Evolutionary conservation across 2,113 vertebrate species (phyloP).

Genomic region (Pituophis catenifer): DNA sequence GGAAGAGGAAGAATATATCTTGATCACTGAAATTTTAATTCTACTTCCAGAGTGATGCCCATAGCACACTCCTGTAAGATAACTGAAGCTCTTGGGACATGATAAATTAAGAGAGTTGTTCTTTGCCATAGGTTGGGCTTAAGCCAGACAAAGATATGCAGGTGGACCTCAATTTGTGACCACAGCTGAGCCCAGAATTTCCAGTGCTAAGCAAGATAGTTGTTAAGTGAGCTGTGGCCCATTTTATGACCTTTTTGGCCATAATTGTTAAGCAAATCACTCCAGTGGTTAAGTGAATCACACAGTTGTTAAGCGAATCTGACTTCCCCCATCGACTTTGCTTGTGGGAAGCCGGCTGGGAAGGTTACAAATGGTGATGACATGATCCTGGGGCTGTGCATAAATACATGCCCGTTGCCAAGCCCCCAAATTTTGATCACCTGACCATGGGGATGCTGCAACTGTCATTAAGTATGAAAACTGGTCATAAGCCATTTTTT

Average conservation of each 20-base stretch:
- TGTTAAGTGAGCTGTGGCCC: not conserved
- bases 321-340: not conserved
- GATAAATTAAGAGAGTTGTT: not conserved
- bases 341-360: not conserved
- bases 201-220: not conserved
- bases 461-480: no score
- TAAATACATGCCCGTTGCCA: no score
- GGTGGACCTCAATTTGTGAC: not conserved
- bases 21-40: not conserved
- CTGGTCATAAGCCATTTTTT: no score
- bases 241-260: not conserved
- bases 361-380: not conserved
- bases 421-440: no score
- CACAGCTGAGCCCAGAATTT: not conserved
- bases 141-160: not conserved
- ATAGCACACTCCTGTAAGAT: not conserved
- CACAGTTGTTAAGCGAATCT: not conserved
- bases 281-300: not conserved
- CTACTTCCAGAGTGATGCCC: not conserved
- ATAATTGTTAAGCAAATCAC: not conserved
- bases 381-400: no score
- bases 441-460: no score
- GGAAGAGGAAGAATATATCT: not conserved
- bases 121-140: not conserved
- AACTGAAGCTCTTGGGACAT: not conserved